Evolutionary conservation across 2,113 vertebrate species (phyloP), one percentile per base, ranked within the genome.

Genomic region (Pagrus major): DNA sequence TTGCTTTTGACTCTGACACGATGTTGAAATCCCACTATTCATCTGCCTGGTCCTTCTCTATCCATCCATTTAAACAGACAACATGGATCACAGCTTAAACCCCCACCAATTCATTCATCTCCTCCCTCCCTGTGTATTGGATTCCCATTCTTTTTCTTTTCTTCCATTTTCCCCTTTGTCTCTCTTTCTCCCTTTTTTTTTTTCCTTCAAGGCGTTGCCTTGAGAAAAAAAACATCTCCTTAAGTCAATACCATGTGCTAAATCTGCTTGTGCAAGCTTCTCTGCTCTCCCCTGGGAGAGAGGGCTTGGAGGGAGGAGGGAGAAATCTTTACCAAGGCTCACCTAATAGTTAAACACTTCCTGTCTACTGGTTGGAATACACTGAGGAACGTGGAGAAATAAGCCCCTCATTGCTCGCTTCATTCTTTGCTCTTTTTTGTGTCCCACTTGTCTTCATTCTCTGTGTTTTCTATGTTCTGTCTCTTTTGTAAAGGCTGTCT

Each of bases 201-300:
- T 71, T 64, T 65, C 67, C 60, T 65, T 55, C 54, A n/a, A 74
- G 76, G 61, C 63, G 9, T 76, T 37, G 54, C 69, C 84, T 83
- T 75, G 61, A 60, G 66, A 75, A 83, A 76, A 56, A 80, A 76
- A 78, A 70, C 73, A 73, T 88, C 78, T 68, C 88, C 71, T 84
- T 86, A 84, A 92, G 88, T 92, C 89, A 86, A 91, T 89, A 91
- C 59, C 76, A 84, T 84, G 86, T 85, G 79, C 67, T 87, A 84
- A 90, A 92, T 91, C 76, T 91, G 88, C 89, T 88, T 83, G 87
- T 89, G 84, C 80, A 89, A 86, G 91, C 87, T 81, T 44, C 73
- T 86, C 68, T 76, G 73, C 21, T 64, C 46, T 85, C 85, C 71
- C 80, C 6, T 7, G 70, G 75, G 77, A 71, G n/a, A 42, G 64